A percentile compares a stretch with the other conserved stretches of the same genome.
Evolutionary conservation across 2,113 vertebrate genomes (phyloP).

Genomic region (Aegypius monachus): DNA sequence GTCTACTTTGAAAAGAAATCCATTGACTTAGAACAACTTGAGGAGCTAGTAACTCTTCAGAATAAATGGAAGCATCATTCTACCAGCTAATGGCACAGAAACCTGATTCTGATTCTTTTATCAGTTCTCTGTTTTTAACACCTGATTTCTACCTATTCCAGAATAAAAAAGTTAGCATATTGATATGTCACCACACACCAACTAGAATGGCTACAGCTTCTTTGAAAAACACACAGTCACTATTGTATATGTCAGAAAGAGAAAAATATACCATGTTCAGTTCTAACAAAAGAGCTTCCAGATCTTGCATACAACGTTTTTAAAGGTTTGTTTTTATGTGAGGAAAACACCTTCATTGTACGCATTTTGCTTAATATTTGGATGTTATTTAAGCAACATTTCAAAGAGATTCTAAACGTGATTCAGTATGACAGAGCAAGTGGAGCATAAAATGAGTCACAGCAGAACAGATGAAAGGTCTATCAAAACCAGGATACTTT

Average conservation of each 20-base stretch:
- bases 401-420: not conserved
- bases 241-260: not conserved
- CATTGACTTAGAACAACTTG: not conserved
- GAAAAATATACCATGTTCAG: not conserved
- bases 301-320: not conserved
- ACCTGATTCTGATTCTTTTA: not conserved
- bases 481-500: conserved; percentile 1
- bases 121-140: not conserved
- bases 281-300: not conserved
- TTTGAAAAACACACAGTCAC: not conserved
- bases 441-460: conserved; percentile 15
- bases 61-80: not conserved
- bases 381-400: not conserved
- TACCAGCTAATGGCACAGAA: not conserved
- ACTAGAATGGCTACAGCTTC: not conserved
- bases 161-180: not conserved
- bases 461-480: conserved; percentile 17
- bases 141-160: not conserved
- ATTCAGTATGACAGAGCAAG: conserved; percentile 5
- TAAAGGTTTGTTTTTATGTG: not conserved
- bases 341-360: not conserved
- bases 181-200: not conserved
- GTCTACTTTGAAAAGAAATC: not conserved
- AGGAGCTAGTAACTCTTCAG: not conserved
- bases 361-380: not conserved